Base-by-base conservation (phyloP, 2,888 invertebrate species). In the Eupithecia tripunctaria region DNA sequence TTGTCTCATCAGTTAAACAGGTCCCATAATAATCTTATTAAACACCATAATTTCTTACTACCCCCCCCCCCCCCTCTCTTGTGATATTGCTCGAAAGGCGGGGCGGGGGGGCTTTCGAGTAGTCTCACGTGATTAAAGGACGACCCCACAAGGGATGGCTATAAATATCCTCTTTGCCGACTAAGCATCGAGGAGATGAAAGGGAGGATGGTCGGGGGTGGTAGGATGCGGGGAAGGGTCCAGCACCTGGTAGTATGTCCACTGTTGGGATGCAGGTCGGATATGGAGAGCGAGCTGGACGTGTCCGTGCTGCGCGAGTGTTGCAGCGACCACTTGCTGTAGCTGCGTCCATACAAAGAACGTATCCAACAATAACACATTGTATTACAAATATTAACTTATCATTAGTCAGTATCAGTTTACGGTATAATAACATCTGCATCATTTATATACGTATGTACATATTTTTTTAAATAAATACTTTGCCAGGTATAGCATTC, bases 271-370 rank as follows among this genome's bases (percentile, higher is more conserved):
- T 84, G 88, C 86, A 78, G 86, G 84, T 86, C 88, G 75, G 84
- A 81, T 85, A 82, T 82, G 79, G 89, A 88, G 71, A 88, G 90
- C 85, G 91, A 89, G 89, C 89, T 83, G 78, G 88, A 88, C 76
- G 92, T 89, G 78, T 92, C 92, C 68, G 89, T 84, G 81, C 89
- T 88, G 89, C 93, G 91, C 87, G 90, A 90, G 90, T 92, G 93
- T 86, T 92, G 93, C 90, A 94, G 91, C 89, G 93, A 92, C 86
- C 82, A 82, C 90, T 89, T 90, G 90, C 92, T 91, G 91, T 92
- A 93, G 86, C 93, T 92, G 88, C 85, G 62, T 79, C 59, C 67
- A 36, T 76, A 29, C 67, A 56, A 67, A 77, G 27, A 27, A 27
- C 27, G 25, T 59, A 15, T 27, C 14, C 14, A 70, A 76, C 64